Evolutionary conservation across 2,113 vertebrate genomes (phyloP).

Genomic region (Sturnus vulgaris): DNA sequence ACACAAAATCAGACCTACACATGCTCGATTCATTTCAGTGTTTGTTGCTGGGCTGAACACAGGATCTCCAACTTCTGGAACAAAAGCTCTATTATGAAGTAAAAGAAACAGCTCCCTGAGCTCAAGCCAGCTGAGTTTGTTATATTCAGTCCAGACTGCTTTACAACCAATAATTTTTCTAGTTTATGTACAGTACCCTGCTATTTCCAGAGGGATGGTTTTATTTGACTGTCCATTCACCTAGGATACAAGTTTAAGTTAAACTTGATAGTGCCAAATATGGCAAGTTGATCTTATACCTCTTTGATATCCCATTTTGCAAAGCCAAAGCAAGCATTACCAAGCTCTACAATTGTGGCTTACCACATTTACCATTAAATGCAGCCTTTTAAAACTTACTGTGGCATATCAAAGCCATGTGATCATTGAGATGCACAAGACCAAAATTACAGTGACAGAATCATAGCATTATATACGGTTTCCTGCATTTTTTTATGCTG

Average conservation of each 20-base stretch:
- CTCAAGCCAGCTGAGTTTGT: constrained; percentile 19
- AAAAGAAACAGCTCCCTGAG: background rate
- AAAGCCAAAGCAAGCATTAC: constrained; percentile 43
- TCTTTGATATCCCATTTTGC: constrained; percentile 53
- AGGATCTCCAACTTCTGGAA: constrained; percentile 15
- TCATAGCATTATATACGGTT: constrained; percentile 37
- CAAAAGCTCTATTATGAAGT: constrained; percentile 18
- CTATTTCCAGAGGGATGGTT: constrained; percentile 31
- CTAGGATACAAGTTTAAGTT: background rate
- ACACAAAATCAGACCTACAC: background rate
- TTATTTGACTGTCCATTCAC: constrained; percentile 32
- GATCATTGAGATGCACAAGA: constrained; percentile 48
- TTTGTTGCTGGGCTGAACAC: background rate
- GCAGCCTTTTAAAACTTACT: constrained; percentile 14
- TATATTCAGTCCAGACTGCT: constrained; percentile 32
- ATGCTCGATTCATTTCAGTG: background rate
- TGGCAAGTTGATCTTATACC: constrained; percentile 31
- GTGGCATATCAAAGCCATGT: constrained; percentile 40
- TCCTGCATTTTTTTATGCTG: constrained; percentile 25
- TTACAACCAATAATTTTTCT: constrained; percentile 51
- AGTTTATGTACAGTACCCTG: constrained; percentile 6
- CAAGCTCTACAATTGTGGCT: constrained; percentile 48
- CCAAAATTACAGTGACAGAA: constrained; percentile 42
- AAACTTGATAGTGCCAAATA: background rate
- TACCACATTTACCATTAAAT: constrained; percentile 40